These are phyloP conservation scores for Anhinga rufa DNA, from an alignment of 2,113 vertebrate species.

Conservation along the genomic window DNA sequence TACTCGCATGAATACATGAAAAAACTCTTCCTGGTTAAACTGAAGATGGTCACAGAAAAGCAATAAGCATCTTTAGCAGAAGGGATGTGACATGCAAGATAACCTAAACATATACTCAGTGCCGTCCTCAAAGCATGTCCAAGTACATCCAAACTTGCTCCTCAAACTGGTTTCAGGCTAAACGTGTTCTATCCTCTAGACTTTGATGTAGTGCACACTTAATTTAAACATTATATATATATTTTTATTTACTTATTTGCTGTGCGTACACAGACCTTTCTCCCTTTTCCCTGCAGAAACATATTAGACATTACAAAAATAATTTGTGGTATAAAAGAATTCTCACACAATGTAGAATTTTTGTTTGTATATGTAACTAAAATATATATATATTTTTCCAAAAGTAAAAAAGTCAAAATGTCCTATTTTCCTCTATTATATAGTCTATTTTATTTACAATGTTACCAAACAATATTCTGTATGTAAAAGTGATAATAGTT, in stretches of 20 bases:
- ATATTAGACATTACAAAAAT: conserved; percentile 74
- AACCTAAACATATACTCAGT: neutral
- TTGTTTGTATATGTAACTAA: conserved; percentile 69
- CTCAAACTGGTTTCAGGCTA: conserved; percentile 35
- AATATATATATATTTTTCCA: conserved; percentile 58
- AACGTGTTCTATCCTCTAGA: conserved; percentile 30
- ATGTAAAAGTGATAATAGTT: conserved; percentile 15
- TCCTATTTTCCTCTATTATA: conserved; percentile 58
- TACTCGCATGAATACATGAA: neutral
- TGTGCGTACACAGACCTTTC: conserved; percentile 49
- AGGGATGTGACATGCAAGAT: conserved; percentile 12
- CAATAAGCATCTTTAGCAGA: conserved; percentile 6
- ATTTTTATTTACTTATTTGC: conserved; percentile 25
- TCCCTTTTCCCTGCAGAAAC: conserved; percentile 64
- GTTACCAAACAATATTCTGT: conserved; percentile 55
- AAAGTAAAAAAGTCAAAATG: conserved; percentile 75
- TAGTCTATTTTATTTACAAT: conserved; percentile 74
- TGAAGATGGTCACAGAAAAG: conserved; percentile 3
- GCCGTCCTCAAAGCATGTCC: neutral
- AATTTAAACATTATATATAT: conserved; percentile 39
- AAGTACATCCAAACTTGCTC: conserved; percentile 39
- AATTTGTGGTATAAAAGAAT: conserved; percentile 78
- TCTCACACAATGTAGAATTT: conserved; percentile 67
- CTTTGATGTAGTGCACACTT: conserved; percentile 43
- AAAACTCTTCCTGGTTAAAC: neutral